Evolutionary conservation across 2,113 vertebrate species (phyloP).

Genomic region (Catharus fuscescens): DNA sequence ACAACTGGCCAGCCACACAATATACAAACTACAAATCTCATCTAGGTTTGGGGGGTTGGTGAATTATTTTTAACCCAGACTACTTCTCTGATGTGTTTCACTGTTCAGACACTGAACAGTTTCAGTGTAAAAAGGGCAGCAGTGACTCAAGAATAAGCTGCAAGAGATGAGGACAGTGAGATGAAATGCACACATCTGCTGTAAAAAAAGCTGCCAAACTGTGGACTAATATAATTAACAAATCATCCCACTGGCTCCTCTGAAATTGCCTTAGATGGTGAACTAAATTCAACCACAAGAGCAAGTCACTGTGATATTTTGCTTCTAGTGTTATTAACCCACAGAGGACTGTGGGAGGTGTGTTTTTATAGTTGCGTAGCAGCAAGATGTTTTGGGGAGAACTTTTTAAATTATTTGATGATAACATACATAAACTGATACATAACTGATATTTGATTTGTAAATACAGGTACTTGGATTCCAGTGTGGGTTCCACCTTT

Average conservation of each 20-base stretch:
- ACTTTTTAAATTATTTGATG: not conserved
- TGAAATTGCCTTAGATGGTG: slow-evolving; percentile 35
- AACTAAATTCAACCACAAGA: not conserved
- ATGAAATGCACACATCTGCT: not conserved
- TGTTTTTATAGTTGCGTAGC: not conserved
- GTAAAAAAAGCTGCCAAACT: not conserved
- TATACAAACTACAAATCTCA: not conserved
- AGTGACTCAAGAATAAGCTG: not conserved
- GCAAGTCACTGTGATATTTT: not conserved
- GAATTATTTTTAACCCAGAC: not conserved
- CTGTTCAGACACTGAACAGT: not conserved
- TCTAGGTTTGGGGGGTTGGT: not conserved
- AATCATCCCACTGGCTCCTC: not conserved
- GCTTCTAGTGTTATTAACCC: not conserved
- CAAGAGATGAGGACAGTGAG: not conserved
- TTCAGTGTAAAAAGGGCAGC: not conserved
- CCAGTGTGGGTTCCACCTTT: not conserved
- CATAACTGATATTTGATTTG: not conserved
- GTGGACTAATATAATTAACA: not conserved
- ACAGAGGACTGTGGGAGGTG: not conserved
- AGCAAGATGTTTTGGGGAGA: not conserved
- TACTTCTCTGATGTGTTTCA: not conserved
- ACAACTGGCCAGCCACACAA: not conserved
- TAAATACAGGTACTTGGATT: not conserved
- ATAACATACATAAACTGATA: not conserved